These are phyloP conservation scores for Thamnaconus septentrionalis DNA, from an alignment of 2,113 vertebrate genomes.

Conservation along the genomic window DNA sequence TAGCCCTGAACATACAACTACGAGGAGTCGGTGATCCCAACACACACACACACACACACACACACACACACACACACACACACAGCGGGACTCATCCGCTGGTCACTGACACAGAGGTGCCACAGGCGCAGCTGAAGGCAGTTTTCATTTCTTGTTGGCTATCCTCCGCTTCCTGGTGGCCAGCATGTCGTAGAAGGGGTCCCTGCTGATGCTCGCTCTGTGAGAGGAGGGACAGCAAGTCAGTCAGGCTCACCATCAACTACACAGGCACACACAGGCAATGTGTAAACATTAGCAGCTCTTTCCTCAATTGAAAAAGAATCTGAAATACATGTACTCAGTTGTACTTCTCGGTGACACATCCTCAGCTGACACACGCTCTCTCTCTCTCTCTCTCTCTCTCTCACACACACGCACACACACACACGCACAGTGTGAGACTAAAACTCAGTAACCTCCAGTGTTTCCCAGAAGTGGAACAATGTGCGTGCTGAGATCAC, in stretches of 20 bases:
- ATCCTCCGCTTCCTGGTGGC: conserved; percentile 95
- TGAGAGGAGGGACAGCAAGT: conserved; percentile 19
- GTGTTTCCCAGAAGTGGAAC: conserved; percentile 38
- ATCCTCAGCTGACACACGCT: too few species aligned
- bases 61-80: background rate
- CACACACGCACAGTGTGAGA: conserved; percentile 4
- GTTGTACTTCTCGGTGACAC: too few species aligned
- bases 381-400: too few species aligned
- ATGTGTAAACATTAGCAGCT: too few species aligned
- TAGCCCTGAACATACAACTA: conserved; percentile 12
- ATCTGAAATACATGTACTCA: too few species aligned
- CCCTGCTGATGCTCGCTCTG: conserved; percentile 97
- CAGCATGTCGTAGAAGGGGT: conserved; percentile 99
- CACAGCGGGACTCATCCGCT: conserved; percentile 16
- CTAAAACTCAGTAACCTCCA: conserved; percentile 22
- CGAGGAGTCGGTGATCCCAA: background rate
- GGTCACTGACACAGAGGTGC: conserved; percentile 24
- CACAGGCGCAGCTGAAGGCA: background rate
- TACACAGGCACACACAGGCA: too few species aligned
- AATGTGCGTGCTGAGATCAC: conserved; percentile 33
- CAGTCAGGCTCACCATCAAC: background rate
- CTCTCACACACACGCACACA: too few species aligned
- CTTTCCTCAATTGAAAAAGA: too few species aligned
- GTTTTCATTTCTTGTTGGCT: conserved; percentile 91
- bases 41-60: background rate